phyloP scores from a whole-genome alignment of 1,140 invertebrate genomes.

The Eulimnadia texana region DNA sequence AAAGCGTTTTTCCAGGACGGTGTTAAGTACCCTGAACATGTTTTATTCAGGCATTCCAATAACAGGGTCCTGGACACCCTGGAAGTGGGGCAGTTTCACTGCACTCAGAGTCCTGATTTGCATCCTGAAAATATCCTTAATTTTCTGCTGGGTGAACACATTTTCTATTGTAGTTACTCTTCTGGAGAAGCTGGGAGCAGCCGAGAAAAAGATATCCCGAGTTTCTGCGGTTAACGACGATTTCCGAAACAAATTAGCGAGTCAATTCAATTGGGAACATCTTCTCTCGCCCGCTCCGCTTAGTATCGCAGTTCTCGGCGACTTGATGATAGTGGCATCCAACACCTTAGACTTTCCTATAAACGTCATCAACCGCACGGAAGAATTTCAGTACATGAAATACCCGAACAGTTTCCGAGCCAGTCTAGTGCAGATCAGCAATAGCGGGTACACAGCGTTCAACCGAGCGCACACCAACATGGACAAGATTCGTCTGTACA shows the following conservation, averaged over 20 bases:
- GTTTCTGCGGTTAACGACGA: slow-evolving; percentile 2
- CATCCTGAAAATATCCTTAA: too few relatives aligned
- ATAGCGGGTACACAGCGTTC: slow-evolving; percentile 8
- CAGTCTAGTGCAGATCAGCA: slow-evolving; percentile 12
- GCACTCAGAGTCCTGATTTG: too few relatives aligned
- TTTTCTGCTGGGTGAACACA: not conserved
- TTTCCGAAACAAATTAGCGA: not conserved
- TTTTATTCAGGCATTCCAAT: too few relatives aligned
- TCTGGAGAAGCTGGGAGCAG: not conserved
- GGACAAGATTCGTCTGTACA: slow-evolving; percentile 9
- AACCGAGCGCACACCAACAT: slow-evolving; percentile 10
- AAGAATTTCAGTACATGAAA: slow-evolving; percentile 6
- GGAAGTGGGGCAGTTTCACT: too few relatives aligned
- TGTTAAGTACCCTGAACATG: too few relatives aligned
- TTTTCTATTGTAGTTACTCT: not conserved
- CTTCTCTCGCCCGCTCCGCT: slow-evolving; percentile 6
- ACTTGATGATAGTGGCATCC: slow-evolving; percentile 8
- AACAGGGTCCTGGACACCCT: too few relatives aligned
- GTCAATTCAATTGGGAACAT: slow-evolving; percentile 5
- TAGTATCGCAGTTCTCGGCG: slow-evolving; percentile 7
- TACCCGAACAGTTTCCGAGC: slow-evolving; percentile 14
- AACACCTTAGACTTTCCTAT: slow-evolving; percentile 6
- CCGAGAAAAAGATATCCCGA: not conserved
- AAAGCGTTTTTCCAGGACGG: too few relatives aligned
- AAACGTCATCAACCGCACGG: not conserved